phyloP scores from a whole-genome alignment of 2,113 vertebrate genomes.

The Budorcas taxicolor region DNA sequence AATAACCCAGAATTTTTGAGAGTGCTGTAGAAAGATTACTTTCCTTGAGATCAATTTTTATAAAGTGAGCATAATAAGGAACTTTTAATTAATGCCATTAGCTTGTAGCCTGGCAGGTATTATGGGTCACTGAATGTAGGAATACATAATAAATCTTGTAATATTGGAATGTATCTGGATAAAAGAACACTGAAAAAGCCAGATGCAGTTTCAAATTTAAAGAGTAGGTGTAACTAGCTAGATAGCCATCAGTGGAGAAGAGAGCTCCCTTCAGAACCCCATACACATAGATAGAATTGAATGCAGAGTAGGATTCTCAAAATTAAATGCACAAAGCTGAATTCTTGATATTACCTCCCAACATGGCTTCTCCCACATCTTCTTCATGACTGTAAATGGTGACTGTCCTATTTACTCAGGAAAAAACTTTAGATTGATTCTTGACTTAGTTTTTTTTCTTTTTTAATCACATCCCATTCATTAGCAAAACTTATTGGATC shows the following conservation, averaged over 20 bases:
- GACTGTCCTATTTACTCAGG: not conserved
- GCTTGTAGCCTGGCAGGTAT: not conserved
- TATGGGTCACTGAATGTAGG: not conserved
- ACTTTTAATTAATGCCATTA: slow-evolving; percentile 38
- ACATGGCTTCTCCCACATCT: not conserved
- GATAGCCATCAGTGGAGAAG: not conserved
- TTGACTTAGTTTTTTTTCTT: not conserved
- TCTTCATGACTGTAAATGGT: not conserved
- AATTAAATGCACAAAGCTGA: not conserved
- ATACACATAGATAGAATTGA: not conserved
- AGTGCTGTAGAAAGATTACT: not conserved
- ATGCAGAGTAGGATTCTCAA: not conserved
- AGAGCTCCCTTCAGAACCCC: not conserved
- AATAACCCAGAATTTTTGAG: not conserved
- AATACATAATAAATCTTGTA: slow-evolving; percentile 23
- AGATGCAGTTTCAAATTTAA: not conserved
- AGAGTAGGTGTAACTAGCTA: not conserved
- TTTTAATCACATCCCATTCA: not conserved
- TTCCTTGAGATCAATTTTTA: slow-evolving; percentile 9
- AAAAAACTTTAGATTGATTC: not conserved
- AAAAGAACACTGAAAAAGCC: not conserved
- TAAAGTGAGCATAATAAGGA: not conserved
- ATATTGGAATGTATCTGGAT: not conserved
- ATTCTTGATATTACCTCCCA: not conserved
- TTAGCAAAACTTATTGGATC: not conserved